phyloP scores from a whole-genome alignment of 2,797 vertebrate species.

The Sitta carolinensis region DNA sequence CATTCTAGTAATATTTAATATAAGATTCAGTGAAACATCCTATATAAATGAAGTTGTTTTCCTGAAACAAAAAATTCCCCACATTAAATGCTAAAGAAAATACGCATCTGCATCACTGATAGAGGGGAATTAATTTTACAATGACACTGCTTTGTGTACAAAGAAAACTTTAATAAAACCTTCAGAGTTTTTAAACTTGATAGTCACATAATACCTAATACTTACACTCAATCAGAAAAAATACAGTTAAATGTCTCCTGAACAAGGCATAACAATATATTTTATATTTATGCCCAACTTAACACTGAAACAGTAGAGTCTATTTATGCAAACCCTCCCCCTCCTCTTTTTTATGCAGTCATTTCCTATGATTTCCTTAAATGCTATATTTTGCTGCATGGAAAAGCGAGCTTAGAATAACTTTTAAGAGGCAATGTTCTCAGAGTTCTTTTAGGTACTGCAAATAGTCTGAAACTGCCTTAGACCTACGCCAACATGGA shows the following conservation, averaged over 20 bases:
- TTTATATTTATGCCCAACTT: not conserved
- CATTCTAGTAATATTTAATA: constrained; percentile 74
- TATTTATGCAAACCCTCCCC: not conserved
- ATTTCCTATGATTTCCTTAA: not conserved
- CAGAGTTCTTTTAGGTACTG: not conserved
- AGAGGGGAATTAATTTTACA: not conserved
- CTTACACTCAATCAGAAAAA: not conserved
- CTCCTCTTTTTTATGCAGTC: not conserved
- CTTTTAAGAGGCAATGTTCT: not conserved
- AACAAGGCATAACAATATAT: not conserved
- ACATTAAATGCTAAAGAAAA: not conserved
- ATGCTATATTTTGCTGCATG: not conserved
- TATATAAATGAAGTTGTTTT: constrained; percentile 48
- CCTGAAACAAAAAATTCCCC: not conserved
- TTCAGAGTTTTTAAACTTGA: not conserved
- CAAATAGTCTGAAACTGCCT: not conserved
- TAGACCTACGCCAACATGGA: not conserved
- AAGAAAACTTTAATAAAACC: not conserved
- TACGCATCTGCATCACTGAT: not conserved
- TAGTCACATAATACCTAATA: not conserved
- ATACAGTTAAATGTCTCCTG: not conserved
- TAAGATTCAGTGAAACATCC: constrained; percentile 67
- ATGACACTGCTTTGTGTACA: not conserved
- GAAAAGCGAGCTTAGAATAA: not conserved
- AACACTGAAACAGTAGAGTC: not conserved